Conservation (phyloP, 2,113 vertebrate species). For the Hassar affinis region DNA sequence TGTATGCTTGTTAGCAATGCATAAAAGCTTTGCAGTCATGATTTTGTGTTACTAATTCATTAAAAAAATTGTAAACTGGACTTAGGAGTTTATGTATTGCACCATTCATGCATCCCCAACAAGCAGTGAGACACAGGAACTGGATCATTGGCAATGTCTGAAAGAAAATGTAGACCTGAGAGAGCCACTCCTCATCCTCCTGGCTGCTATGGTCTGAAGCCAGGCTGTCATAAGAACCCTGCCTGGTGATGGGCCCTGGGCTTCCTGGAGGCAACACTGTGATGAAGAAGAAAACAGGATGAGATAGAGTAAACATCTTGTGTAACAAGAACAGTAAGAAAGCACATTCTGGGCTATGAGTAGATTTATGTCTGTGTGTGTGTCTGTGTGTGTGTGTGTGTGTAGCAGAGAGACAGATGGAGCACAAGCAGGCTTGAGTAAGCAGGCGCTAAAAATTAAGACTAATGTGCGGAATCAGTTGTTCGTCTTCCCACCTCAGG, state of each 20-base stretch:
- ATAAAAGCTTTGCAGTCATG: not conserved
- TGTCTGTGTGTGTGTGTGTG: constrained; percentile 19
- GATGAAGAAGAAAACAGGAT: constrained; percentile 20
- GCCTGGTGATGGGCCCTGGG: constrained; percentile 86
- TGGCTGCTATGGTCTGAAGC: constrained; percentile 90
- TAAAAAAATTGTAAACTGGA: not conserved
- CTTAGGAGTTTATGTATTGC: not conserved
- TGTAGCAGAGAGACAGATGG: constrained; percentile 64
- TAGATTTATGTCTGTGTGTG: constrained; percentile 26
- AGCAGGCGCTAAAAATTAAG: constrained; percentile 65
- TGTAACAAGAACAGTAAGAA: constrained; percentile 32
- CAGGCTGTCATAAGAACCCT: constrained; percentile 92
- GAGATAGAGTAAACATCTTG: constrained; percentile 9
- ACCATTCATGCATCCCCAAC: not conserved
- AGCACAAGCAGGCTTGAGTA: constrained; percentile 65
- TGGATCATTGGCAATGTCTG: not conserved
- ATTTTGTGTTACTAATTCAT: too few species aligned
- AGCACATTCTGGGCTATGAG: constrained; percentile 14
- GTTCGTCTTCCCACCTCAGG: constrained; percentile 49
- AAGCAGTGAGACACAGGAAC: not conserved
- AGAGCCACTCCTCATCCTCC: constrained; percentile 97
- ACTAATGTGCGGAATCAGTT: constrained; percentile 65
- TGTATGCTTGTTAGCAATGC: not conserved
- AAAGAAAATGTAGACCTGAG: constrained; percentile 78
- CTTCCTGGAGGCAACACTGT: constrained; percentile 87